A percentile compares a stretch with the other conserved stretches of the same genome.
These are phyloP conservation scores for Euspilapteryx auroguttella DNA, from an alignment of 2,888 invertebrate genomes.

Conservation along the genomic window DNA sequence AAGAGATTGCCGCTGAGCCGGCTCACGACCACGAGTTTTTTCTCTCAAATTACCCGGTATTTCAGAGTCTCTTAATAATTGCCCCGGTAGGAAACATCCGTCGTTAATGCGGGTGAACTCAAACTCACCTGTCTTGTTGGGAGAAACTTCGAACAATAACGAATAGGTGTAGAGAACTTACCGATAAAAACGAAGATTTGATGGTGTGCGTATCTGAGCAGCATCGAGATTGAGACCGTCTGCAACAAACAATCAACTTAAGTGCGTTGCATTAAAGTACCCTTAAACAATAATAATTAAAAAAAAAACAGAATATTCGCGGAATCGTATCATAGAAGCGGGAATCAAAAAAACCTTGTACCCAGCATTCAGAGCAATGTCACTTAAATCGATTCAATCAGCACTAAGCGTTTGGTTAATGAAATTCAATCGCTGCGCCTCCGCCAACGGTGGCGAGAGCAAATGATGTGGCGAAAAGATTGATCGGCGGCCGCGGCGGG, in stretches of 20 bases:
- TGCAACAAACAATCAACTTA: slow-evolving; percentile 56
- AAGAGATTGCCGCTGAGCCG: slow-evolving; percentile 49
- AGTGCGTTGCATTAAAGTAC: slow-evolving; percentile 11
- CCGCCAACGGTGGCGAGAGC: slow-evolving; percentile 41
- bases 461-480: slow-evolving; percentile 60
- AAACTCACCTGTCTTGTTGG: no score
- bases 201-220: slow-evolving; percentile 97
- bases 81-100: no score
- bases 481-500: slow-evolving; percentile 23
- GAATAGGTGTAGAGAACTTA: no score
- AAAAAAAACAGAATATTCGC: no score
- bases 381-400: slow-evolving; percentile 51
- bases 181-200: slow-evolving; percentile 99
- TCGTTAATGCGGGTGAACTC: no score
- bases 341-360: not conserved
- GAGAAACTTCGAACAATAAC: no score
- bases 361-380: not conserved
- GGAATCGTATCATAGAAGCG: no score
- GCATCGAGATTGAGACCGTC: slow-evolving; percentile 98
- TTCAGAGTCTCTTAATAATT: slow-evolving; percentile 25
- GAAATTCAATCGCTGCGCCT: slow-evolving; percentile 50
- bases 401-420: slow-evolving; percentile 59
- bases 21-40: slow-evolving; percentile 37
- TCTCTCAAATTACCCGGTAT: slow-evolving; percentile 32
- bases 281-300: not conserved